Conservation (phyloP, 2,888 invertebrate genomes). For the Hypomecis punctinalis region DNA sequence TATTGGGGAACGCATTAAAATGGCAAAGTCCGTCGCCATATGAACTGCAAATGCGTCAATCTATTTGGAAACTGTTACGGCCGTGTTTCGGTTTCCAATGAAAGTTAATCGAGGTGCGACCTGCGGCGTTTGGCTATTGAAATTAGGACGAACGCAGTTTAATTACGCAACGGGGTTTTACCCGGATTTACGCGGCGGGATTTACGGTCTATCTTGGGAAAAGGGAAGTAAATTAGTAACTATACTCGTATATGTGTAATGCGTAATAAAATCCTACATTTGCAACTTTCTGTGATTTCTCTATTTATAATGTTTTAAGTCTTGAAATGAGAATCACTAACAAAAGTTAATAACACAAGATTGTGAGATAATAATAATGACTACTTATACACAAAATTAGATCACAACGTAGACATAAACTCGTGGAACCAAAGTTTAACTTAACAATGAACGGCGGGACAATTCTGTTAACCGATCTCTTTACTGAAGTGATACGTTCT, state of each 20-base stretch:
- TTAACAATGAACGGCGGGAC: no score
- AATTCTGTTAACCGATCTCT: no score
- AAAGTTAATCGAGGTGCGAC: slow-evolving; percentile 45
- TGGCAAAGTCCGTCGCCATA: slow-evolving; percentile 19
- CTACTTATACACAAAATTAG: no score
- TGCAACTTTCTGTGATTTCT: no score
- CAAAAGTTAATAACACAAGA: no score
- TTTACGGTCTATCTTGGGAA: slow-evolving; percentile 7
- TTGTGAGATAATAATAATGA: no score
- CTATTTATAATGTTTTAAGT: neutral
- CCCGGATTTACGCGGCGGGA: slow-evolving; percentile 26
- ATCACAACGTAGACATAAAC: no score
- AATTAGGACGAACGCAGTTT: slow-evolving; percentile 42
- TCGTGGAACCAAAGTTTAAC: no score
- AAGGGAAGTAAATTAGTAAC: neutral
- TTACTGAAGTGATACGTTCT: no score
- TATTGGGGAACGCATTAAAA: no score
- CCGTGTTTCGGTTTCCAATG: slow-evolving; percentile 40
- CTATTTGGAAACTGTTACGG: slow-evolving; percentile 31
- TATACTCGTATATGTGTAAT: no score
- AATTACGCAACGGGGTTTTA: slow-evolving; percentile 35
- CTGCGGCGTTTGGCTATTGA: slow-evolving; percentile 40
- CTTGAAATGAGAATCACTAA: neutral
- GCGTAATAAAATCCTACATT: no score
- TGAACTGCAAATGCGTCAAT: slow-evolving; percentile 31